phyloP scores from a whole-genome alignment of 2,888 invertebrate genomes.

The Zaprionus obscuricornis region DNA sequence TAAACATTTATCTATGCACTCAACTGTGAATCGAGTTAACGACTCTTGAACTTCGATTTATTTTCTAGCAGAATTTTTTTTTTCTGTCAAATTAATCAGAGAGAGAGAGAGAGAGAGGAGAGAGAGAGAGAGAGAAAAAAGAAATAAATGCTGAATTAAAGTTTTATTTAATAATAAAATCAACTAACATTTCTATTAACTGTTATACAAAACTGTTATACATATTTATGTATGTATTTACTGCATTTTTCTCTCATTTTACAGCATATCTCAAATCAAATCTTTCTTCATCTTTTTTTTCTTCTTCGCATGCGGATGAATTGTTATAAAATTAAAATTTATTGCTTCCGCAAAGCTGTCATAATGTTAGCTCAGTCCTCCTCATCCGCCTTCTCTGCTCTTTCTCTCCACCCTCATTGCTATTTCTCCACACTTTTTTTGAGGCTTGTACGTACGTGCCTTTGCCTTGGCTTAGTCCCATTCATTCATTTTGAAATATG shows the following conservation, averaged over 20 bases:
- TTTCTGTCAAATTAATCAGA: too few relatives aligned
- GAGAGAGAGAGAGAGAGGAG: background rate
- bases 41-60: slow-evolving; percentile 20
- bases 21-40: slow-evolving; percentile 44
- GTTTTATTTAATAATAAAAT: background rate
- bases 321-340: slow-evolving; percentile 73
- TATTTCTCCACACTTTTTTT: too few relatives aligned
- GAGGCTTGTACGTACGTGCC: slow-evolving; percentile 26
- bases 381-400: background rate
- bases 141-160: background rate
- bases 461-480: slow-evolving; percentile 17
- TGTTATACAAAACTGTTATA: too few relatives aligned
- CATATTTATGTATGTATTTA: too few relatives aligned
- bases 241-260: too few relatives aligned
- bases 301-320: slow-evolving; percentile 68
- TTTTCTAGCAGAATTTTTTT: too few relatives aligned
- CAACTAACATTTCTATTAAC: too few relatives aligned
- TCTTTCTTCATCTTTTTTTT: too few relatives aligned
- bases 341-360: slow-evolving; percentile 67
- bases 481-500: slow-evolving; percentile 36
- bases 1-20: slow-evolving; percentile 52
- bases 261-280: slow-evolving; percentile 57
- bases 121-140: background rate
- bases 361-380: slow-evolving; percentile 36
- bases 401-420: background rate